Evolutionary conservation across 30 jellyfish, hydroid and myxozoan species (phyloP), one percentile per base, ranked within the genome.

Genomic region (Aurelia coerulea): DNA sequence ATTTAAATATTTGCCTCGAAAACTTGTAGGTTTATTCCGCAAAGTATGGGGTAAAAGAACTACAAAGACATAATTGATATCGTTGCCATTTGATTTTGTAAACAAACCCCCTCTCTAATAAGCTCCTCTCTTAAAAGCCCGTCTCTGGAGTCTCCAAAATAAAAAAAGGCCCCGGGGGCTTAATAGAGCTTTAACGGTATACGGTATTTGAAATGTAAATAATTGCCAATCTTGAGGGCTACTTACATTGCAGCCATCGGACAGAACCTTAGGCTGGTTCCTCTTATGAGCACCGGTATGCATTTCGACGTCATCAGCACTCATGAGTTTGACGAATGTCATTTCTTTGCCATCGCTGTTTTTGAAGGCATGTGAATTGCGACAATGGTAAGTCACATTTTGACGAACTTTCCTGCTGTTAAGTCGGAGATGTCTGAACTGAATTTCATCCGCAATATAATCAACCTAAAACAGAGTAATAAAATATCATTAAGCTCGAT

Each of bases 331-430:
- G 90, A 91, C 69, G 73, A 56, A 89, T 29, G 93, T 80, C 75
- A 53, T 79, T 14, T 49, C 84, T 18, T 70, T 73, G 74, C 97
- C 97, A 3, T 51, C 19, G 64, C 83, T 42, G 59, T 70, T 67
- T 65, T 85, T 76, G 87, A 23, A 56, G 39, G 93, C 97, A 49
- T 78, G 89, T 12, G 97, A 91, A 85, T 91, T 91, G 62, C 83
- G 84, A 91, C 97, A 91, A 86, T 82, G 91, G 68, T 91, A 91
- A 15, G 97, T 91, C 71, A 91, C 72, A 62, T 91, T 91, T 64
- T 91, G 97, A 13, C 96, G 91, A 42, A 80, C 97, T 41, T 62
- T 51, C 83, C 62, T 33, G 90, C 97, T 91, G 94, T 86, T 91
- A 42, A 91, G 78, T 54, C 96, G 60, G 62, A 91, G 67, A 78